Base-by-base conservation (phyloP, 1,140 invertebrate genomes). In the Danaus melanippus region DNA sequence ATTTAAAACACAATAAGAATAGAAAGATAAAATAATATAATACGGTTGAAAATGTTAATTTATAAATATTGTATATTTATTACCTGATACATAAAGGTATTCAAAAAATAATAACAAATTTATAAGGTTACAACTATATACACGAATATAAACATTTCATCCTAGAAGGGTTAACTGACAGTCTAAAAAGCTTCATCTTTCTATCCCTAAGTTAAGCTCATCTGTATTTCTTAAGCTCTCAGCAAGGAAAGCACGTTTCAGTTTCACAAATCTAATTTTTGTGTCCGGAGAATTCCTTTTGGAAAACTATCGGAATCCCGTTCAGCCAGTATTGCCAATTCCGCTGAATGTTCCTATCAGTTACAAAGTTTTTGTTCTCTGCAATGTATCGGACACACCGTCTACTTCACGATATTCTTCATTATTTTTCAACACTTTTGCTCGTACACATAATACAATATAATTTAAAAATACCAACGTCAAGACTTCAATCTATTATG, bases 191-290 rank as follows among this genome's bases (percentile, higher is more conserved):
- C 2, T 32, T 32, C 21, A 32, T 59, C 54, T 59, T 50, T 53
- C 46, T 59, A 53, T 47, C 51, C 52, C 52, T 50, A 60, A 56
- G 50, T 46, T 56, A 63, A 56, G 61, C 57, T 59, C 61, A 63
- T 63, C 56, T 46, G 58, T 50, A 60, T 54, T 54, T 60, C 52
- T 60, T 60, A 50, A 54, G 58, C 56, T 60, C 44, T 60, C 52
- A 54, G 60, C 57, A 57, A 56, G 10, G 54, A 48, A 60, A 53
- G 58, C 76, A 79, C 76, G 74, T 77, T 64, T 70, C 67, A 72
- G 72, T 80, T 78, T 75, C 76, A 69, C 77, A 80, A 81, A 81
- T 81, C 72, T 76, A 79, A 81, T 81, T 81, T 76, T 68, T 69
- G 67, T 64, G 67, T 60, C 69, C 48, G 47, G 68, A 63, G 77